Evolutionary conservation across 2,888 invertebrate species (phyloP).

Genomic region (Ametastegia equiseti): DNA sequence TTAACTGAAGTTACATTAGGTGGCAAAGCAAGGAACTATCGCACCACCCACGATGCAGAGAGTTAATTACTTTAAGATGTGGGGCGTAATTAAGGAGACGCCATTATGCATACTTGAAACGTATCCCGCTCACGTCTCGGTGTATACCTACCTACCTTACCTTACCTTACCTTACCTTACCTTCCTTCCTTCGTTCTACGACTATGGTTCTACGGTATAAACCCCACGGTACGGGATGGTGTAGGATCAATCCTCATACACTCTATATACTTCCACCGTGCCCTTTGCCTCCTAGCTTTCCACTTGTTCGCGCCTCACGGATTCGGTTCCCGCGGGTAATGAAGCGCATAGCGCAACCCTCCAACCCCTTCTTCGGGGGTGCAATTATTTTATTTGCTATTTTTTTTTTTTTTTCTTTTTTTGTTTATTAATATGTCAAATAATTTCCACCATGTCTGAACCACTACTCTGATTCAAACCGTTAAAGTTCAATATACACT

Average conservation of each 20-base stretch:
- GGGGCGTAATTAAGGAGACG: conserved; percentile 44
- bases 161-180: no score
- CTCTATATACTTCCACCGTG: conserved; percentile 33
- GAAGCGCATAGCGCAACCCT: not conserved
- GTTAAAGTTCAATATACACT: no score
- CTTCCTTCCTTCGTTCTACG: conserved; percentile 20
- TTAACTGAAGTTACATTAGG: conserved; percentile 39
- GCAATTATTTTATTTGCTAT: not conserved
- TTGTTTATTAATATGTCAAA: no score
- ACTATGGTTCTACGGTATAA: conserved; percentile 22
- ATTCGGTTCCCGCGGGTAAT: conserved; percentile 5
- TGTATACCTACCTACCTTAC: no score
- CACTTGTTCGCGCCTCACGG: conserved; percentile 27
- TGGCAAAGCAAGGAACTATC: conserved; percentile 38
- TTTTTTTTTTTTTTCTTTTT: no score
- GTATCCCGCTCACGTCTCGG: conserved; percentile 28
- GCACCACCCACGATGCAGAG: conserved; percentile 42
- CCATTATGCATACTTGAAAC: conserved; percentile 37
- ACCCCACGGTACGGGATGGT: not conserved
- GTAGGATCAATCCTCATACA: conserved; percentile 19
- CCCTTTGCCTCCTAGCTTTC: conserved; percentile 37
- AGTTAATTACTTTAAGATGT: conserved; percentile 50
- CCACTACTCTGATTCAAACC: no score
- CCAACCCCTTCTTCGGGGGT: not conserved
- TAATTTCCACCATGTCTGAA: no score